Evolutionary conservation across 1,140 invertebrate genomes (phyloP).

Genomic region (Heliothis virescens): DNA sequence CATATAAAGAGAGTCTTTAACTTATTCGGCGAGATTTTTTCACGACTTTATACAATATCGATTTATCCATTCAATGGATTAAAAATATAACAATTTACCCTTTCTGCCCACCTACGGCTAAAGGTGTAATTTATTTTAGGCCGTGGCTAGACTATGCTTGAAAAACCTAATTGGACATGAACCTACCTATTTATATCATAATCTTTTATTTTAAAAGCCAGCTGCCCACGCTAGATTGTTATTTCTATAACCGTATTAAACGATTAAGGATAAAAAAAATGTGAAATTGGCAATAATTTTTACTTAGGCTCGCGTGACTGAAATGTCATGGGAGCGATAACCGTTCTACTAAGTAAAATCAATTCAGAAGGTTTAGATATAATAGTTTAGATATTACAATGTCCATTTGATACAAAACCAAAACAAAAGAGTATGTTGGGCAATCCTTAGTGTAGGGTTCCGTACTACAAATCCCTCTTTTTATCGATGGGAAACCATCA

Average conservation of each 20-base stretch:
- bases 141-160: background rate
- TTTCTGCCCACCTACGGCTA: background rate
- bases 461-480: no score
- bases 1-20: no score
- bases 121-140: background rate
- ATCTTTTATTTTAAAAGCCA: constrained; percentile 8
- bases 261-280: constrained; percentile 17
- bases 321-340: constrained; percentile 26
- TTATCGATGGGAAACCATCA: no score
- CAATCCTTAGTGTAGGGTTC: no score
- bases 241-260: constrained; percentile 19
- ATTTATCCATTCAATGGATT: background rate
- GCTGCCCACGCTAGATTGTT: constrained; percentile 2
- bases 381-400: no score
- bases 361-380: constrained; percentile 10
- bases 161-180: background rate
- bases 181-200: background rate
- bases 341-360: background rate
- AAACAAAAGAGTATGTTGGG: no score
- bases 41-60: background rate
- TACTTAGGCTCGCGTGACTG: constrained; percentile 18
- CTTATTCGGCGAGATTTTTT: no score
- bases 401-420: no score
- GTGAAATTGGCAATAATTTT: constrained; percentile 30
- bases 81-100: background rate